Evolutionary conservation across 2,888 invertebrate genomes (phyloP).

Genomic region (Diploptera punctata): DNA sequence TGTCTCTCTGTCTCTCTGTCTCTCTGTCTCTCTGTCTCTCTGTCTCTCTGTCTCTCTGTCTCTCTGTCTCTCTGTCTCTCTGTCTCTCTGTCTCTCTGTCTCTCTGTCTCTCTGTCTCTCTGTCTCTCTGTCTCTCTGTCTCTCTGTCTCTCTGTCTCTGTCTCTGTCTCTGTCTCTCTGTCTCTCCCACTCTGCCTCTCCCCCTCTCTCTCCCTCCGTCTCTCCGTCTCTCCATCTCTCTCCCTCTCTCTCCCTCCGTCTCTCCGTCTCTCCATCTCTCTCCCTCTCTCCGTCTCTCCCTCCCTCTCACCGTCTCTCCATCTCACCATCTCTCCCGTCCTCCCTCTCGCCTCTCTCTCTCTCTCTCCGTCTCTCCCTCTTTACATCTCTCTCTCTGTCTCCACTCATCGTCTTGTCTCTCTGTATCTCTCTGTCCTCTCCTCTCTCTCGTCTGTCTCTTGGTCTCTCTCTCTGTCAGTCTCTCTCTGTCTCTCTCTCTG

Average conservation of each 20-base stretch:
- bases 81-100: background rate
- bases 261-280: too few relatives aligned
- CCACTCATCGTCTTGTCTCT: background rate
- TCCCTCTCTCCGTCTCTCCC: background rate
- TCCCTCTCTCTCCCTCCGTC: too few relatives aligned
- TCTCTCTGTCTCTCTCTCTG: background rate
- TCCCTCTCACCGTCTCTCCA: background rate
- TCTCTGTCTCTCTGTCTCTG: background rate
- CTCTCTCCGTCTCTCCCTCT: background rate
- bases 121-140: background rate
- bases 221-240: too few relatives aligned
- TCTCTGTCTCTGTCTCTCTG: background rate
- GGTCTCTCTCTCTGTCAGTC: background rate
- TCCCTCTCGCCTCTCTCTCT: background rate
- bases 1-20: too few relatives aligned
- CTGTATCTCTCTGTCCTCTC: background rate
- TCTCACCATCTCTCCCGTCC: background rate
- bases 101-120: background rate
- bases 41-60: too few relatives aligned
- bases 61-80: background rate
- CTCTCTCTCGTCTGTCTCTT: background rate
- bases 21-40: too few relatives aligned
- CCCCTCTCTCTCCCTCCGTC: too few relatives aligned
- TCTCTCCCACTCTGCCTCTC: too few relatives aligned
- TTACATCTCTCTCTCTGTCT: background rate